A percentile compares a stretch with the other conserved stretches of the same genome.
These are phyloP conservation scores for Zele albiditarsus DNA, from an alignment of 2,888 invertebrate genomes.

Conservation along the genomic window DNA sequence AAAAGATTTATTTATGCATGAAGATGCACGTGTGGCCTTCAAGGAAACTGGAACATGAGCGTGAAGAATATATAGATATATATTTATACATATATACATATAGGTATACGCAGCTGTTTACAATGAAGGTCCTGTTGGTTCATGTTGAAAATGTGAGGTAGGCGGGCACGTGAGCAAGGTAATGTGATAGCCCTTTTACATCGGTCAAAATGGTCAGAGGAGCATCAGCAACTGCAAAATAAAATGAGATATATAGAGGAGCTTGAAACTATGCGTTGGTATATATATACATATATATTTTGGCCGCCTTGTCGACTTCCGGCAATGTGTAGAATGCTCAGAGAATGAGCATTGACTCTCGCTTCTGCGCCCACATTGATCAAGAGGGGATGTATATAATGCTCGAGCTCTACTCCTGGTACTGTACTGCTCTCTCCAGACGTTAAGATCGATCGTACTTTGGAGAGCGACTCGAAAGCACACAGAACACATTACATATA, in stretches of 20 bases:
- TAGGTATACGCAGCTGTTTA: not conserved
- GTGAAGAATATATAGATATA: slow-evolving; percentile 30
- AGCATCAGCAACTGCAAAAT: slow-evolving; percentile 5
- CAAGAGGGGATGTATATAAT: slow-evolving; percentile 33
- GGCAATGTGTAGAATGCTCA: slow-evolving; percentile 47
- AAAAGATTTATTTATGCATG: slow-evolving; percentile 24
- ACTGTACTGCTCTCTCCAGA: slow-evolving; percentile 4
- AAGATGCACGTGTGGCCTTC: slow-evolving; percentile 34
- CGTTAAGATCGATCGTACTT: slow-evolving; percentile 33
- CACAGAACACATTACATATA: not conserved
- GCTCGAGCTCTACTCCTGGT: not conserved
- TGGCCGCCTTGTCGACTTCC: slow-evolving; percentile 56
- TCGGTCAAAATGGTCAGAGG: slow-evolving; percentile 6
- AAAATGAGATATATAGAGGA: not conserved
- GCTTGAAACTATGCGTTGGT: not conserved
- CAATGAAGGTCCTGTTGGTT: not conserved
- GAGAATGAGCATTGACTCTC: slow-evolving; percentile 44
- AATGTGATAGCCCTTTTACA: not conserved
- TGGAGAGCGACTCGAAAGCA: slow-evolving; percentile 25
- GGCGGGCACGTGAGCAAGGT: not conserved
- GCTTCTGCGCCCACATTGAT: slow-evolving; percentile 28
- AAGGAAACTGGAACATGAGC: slow-evolving; percentile 43
- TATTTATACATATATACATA: not conserved
- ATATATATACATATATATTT: not conserved
- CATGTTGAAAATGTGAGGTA: slow-evolving; percentile 9